Conservation (phyloP, 1,140 invertebrate genomes). For the Pachyrhynchus sulphureomaculatus region DNA sequence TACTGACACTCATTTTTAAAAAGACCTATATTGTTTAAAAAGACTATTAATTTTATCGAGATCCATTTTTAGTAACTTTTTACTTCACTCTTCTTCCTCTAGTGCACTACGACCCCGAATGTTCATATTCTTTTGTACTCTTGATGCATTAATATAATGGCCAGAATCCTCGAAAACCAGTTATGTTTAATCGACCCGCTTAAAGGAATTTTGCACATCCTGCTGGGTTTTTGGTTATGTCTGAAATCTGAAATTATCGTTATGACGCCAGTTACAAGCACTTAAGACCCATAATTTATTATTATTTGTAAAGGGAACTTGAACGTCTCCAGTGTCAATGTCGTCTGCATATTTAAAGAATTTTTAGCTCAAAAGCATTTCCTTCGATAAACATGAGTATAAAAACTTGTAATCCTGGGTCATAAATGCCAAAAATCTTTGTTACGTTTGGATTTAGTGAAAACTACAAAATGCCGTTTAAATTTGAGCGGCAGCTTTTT, state of each 20-base stretch:
- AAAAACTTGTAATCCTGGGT: not conserved
- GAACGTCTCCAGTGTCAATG: conserved; percentile 11
- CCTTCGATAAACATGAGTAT: conserved; percentile 4
- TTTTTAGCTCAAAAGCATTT: not conserved
- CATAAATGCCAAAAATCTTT: conserved; percentile 6
- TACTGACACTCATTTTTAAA: no score
- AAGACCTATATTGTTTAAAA: no score
- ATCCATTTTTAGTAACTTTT: no score
- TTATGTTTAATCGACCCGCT: conserved; percentile 8
- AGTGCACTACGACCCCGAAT: not conserved
- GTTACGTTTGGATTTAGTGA: not conserved
- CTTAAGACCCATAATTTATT: conserved; percentile 22
- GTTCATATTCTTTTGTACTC: not conserved
- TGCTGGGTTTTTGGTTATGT: conserved; percentile 23
- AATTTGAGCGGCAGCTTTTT: conserved; percentile 1
- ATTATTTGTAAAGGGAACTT: conserved; percentile 6
- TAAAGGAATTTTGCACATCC: conserved; percentile 21
- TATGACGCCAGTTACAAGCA: conserved; percentile 22
- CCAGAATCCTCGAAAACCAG: conserved; percentile 10
- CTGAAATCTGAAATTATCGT: conserved; percentile 27
- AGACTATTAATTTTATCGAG: no score
- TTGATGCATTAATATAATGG: conserved; percentile 14
- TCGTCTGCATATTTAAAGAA: conserved; percentile 24
- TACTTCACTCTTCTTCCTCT: no score
- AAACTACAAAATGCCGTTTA: not conserved